Percentiles rank a stretch among this genome's conserved stretches.
Conservation (phyloP, 1,140 invertebrate species). For the Caenorhabditis inopinata region DNA sequence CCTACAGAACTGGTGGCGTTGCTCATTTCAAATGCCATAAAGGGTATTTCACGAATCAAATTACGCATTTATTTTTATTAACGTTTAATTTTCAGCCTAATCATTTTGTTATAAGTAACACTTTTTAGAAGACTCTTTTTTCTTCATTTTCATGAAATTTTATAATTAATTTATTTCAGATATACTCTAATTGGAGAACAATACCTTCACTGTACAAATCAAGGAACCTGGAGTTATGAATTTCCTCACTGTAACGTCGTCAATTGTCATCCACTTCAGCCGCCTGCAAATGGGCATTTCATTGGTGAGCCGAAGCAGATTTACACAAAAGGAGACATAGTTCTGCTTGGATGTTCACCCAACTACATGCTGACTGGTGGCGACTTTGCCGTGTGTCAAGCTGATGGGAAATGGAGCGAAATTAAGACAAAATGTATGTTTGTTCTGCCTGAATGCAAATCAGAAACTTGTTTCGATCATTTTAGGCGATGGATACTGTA, state of each 20-base stretch:
- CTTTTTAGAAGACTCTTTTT: no score
- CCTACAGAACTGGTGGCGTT: slow-evolving; percentile 46
- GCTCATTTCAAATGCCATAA: slow-evolving; percentile 45
- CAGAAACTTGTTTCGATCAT: slow-evolving; percentile 17
- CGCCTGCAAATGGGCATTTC: slow-evolving; percentile 43
- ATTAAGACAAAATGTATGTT: slow-evolving; percentile 40
- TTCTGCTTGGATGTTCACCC: slow-evolving; percentile 77
- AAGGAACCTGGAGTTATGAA: slow-evolving; percentile 46
- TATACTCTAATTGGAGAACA: slow-evolving; percentile 46
- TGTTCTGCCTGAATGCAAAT: not conserved
- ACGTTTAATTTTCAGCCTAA: no score
- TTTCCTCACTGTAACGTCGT: slow-evolving; percentile 44
- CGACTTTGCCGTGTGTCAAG: slow-evolving; percentile 76
- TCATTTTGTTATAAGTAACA: no score
- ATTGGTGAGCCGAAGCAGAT: slow-evolving; percentile 33
- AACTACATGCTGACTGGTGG: slow-evolving; percentile 78
- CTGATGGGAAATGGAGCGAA: slow-evolving; percentile 76
- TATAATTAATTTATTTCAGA: no score
- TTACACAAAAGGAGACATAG: slow-evolving; percentile 72
- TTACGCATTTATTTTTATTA: no score
- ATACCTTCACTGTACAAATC: slow-evolving; percentile 43
- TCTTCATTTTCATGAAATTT: no score
- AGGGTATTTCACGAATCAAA: slow-evolving; percentile 10
- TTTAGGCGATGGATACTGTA: slow-evolving; percentile 42
- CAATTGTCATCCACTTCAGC: slow-evolving; percentile 14